Percentiles rank a stretch among this genome's conserved stretches.
Conservation (phyloP, 23 tunicate species). For the Diplosoma virens region DNA sequence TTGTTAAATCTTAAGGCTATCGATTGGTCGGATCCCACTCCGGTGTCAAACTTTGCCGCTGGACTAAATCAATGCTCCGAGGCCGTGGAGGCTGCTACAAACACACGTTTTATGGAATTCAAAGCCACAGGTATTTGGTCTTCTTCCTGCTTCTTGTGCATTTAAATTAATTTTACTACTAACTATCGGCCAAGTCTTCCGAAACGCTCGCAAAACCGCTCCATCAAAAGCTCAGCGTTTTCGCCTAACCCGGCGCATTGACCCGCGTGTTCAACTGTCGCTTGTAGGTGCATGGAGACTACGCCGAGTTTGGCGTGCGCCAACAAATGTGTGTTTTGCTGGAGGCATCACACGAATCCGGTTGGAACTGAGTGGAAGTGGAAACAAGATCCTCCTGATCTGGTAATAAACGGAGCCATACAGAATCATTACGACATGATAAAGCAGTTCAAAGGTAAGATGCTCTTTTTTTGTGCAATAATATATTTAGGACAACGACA, state of each 20-base stretch:
- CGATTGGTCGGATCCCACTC: slow-evolving; percentile 87
- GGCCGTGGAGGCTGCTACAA: slow-evolving; percentile 99
- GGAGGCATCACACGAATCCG: slow-evolving; percentile 99
- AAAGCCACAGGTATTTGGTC: slow-evolving; percentile 76
- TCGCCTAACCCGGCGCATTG: too few species aligned
- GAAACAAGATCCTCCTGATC: slow-evolving; percentile 79
- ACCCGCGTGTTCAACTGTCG: neutral
- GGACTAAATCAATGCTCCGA: slow-evolving; percentile 97
- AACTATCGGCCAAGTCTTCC: too few species aligned
- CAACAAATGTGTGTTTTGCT: slow-evolving; percentile 97
- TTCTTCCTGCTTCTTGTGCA: neutral
- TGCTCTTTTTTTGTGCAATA: too few species aligned
- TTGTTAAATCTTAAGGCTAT: too few species aligned
- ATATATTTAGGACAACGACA: too few species aligned
- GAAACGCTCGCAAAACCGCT: too few species aligned
- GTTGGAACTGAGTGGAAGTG: slow-evolving; percentile 99
- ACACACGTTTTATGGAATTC: slow-evolving; percentile 98
- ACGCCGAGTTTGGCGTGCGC: slow-evolving; percentile 99
- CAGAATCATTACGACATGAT: slow-evolving; percentile 86
- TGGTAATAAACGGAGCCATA: slow-evolving; percentile 75
- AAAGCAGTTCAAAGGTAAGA: slow-evolving; percentile 86
- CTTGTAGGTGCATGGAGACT: slow-evolving; percentile 88
- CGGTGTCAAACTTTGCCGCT: slow-evolving; percentile 93
- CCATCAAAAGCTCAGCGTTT: too few species aligned
- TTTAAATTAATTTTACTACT: too few species aligned